Evolutionary conservation across 2,888 invertebrate species (phyloP).

Genomic region (Synergus laeviventris): DNA sequence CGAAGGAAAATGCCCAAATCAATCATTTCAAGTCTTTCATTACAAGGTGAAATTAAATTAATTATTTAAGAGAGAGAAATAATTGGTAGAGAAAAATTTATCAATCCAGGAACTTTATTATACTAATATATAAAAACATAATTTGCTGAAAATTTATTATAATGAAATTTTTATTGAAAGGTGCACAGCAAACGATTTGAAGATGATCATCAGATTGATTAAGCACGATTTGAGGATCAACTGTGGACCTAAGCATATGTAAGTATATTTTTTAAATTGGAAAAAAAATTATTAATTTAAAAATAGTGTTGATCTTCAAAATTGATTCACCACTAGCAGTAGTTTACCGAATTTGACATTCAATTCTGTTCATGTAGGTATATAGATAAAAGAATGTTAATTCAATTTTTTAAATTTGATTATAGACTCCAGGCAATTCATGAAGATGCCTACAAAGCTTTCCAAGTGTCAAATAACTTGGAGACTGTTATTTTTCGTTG

Average conservation of each 20-base stretch:
- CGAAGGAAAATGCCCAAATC: conserved; percentile 92
- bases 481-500: conserved; percentile 82
- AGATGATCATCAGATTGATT: conserved; percentile 90
- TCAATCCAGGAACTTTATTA: no score
- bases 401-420: conserved; percentile 35
- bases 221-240: conserved; percentile 95
- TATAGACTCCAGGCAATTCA: conserved; percentile 87
- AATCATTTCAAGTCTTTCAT: conserved; percentile 85
- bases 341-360: no score
- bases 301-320: conserved; percentile 10
- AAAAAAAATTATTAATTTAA: no score
- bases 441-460: conserved; percentile 90
- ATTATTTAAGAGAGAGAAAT: neutral
- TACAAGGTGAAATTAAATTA: conserved; percentile 73
- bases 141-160: conserved; percentile 1
- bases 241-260: conserved; percentile 93
- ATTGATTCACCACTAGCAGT: no score
- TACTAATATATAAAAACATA: conserved; percentile 7
- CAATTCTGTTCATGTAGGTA: no score
- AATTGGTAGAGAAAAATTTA: no score
- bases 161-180: conserved; percentile 70
- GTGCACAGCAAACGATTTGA: conserved; percentile 90
- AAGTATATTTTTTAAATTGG: conserved; percentile 60
- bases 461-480: conserved; percentile 90
- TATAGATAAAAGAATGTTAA: conserved; percentile 28